phyloP scores from a whole-genome alignment of 1,140 invertebrate genomes.

The Pogonomyrmex barbatus region DNA sequence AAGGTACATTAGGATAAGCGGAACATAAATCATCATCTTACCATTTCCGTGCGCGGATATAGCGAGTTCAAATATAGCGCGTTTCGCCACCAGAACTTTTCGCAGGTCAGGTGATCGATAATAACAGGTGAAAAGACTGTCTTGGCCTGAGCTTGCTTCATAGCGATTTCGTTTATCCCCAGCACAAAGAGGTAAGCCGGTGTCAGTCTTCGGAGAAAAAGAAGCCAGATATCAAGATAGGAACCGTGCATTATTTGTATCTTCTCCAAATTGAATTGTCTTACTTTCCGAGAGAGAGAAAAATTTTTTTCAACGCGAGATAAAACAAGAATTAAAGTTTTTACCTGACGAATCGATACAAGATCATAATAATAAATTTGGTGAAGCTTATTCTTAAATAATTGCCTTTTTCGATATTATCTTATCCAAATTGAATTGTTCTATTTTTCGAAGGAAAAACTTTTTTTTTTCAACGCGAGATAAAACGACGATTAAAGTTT shows the following conservation, averaged over 20 bases:
- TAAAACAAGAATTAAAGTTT: not conserved
- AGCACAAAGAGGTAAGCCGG: slow-evolving; percentile 94
- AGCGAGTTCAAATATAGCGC: slow-evolving; percentile 93
- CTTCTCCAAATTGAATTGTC: not conserved
- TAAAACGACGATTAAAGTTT: not conserved
- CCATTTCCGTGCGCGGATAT: slow-evolving; percentile 91
- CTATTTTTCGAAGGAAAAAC: not conserved
- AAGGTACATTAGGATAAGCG: slow-evolving; percentile 25
- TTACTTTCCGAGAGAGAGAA: not conserved
- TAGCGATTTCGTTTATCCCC: slow-evolving; percentile 90
- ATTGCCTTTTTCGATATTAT: slow-evolving; percentile 80
- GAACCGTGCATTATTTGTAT: not conserved
- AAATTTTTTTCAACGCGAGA: not conserved
- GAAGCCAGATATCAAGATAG: slow-evolving; percentile 7
- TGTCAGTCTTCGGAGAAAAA: slow-evolving; percentile 87
- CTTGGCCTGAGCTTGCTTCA: slow-evolving; percentile 87
- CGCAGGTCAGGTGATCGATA: slow-evolving; percentile 91
- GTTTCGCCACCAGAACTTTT: slow-evolving; percentile 94
- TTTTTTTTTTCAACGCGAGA: not conserved
- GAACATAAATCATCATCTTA: slow-evolving; percentile 78
- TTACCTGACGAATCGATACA: slow-evolving; percentile 90
- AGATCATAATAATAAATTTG: slow-evolving; percentile 87
- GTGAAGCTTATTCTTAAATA: slow-evolving; percentile 81
- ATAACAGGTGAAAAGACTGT: slow-evolving; percentile 92
- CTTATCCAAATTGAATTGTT: not conserved